Percentiles rank a stretch among this genome's conserved stretches.
Evolutionary conservation across 2,113 vertebrate species (phyloP).

Genomic region (Ornithorhynchus anatinus): DNA sequence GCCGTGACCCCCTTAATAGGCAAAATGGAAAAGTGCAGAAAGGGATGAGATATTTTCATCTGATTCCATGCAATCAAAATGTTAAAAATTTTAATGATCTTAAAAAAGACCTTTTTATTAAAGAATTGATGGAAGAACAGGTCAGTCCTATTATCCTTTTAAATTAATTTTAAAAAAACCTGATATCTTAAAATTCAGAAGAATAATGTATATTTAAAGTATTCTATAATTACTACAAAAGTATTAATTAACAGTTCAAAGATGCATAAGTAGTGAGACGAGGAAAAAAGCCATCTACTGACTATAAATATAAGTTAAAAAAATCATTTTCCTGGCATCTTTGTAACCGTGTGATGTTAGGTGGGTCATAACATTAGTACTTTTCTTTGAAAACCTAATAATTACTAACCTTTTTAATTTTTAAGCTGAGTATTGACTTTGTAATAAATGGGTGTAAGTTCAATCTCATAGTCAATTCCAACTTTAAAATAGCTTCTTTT

Average conservation of each 20-base stretch:
- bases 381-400: constrained; percentile 76
- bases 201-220: constrained; percentile 75
- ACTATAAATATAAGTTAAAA: constrained; percentile 74
- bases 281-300: constrained; percentile 64
- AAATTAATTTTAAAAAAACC: constrained; percentile 70
- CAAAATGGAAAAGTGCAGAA: constrained; percentile 32
- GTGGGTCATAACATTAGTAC: constrained; percentile 71
- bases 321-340: constrained; percentile 70
- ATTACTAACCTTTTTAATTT: constrained; percentile 79
- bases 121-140: constrained; percentile 66
- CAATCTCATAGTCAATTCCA: constrained; percentile 65
- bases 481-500: constrained; percentile 65
- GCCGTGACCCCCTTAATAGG: constrained; percentile 17
- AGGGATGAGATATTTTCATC: neutral
- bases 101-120: constrained; percentile 50
- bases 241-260: constrained; percentile 76
- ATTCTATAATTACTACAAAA: constrained; percentile 76
- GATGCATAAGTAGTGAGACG: constrained; percentile 63
- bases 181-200: constrained; percentile 70
- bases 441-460: constrained; percentile 73
- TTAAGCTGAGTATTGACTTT: constrained; percentile 79
- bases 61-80: constrained; percentile 51
- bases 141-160: constrained; percentile 70
- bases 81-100: constrained; percentile 54
- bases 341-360: constrained; percentile 66